Evolutionary conservation across 2,888 invertebrate genomes (phyloP).

Genomic region (Tillus elongatus): DNA sequence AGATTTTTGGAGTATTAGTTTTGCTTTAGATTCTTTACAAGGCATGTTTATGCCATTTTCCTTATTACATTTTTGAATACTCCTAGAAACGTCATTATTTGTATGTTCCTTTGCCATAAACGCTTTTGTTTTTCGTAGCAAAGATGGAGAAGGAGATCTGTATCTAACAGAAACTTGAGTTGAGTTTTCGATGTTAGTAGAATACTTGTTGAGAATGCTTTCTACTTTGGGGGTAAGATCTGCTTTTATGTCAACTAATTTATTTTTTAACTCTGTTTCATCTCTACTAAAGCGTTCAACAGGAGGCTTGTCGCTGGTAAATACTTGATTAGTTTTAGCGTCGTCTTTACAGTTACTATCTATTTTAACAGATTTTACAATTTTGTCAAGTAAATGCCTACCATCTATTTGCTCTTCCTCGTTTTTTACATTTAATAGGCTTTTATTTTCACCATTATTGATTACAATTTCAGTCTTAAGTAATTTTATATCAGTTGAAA

Average conservation of each 20-base stretch:
- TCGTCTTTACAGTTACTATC: too few relatives aligned
- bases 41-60: constrained; percentile 6
- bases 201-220: constrained; percentile 22
- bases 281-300: neutral
- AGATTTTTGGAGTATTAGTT: constrained; percentile 21
- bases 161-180: constrained; percentile 31
- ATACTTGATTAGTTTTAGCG: constrained; percentile 12
- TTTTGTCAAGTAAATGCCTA: too few relatives aligned
- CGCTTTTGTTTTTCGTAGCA: constrained; percentile 43
- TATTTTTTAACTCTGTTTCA: neutral
- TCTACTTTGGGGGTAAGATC: constrained; percentile 19
- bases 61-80: constrained; percentile 9
- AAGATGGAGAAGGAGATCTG: constrained; percentile 40
- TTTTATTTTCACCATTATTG: neutral
- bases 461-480: neutral
- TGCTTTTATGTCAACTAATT: too few relatives aligned
- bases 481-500: neutral
- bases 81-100: constrained; percentile 32
- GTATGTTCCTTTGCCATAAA: constrained; percentile 40
- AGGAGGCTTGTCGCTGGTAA: constrained; percentile 1
- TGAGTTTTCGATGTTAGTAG: constrained; percentile 8
- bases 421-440: neutral
- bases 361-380: neutral
- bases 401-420: neutral
- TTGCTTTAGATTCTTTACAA: constrained; percentile 6